Evolutionary conservation across 2,888 invertebrate genomes (phyloP), one percentile per base, ranked within the genome.

Genomic region (Cheiracanthium punctorium): DNA sequence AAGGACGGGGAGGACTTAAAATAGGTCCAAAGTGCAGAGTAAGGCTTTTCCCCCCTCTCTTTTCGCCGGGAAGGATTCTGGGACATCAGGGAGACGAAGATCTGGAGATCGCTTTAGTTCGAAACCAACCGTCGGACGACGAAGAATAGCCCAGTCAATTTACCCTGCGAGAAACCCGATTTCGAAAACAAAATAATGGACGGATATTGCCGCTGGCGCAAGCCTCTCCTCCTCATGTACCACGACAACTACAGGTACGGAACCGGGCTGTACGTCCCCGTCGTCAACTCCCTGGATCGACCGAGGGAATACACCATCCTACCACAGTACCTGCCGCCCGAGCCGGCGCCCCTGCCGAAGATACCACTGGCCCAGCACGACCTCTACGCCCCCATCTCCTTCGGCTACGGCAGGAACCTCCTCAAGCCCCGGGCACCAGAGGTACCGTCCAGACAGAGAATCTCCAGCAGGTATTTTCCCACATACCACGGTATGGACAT

Each of bases 181-280:
- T 75, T n/a, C 69, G 33, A 33, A 69, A 29, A 52, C 32, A 72
- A 48, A 41, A 85, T 85, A 79, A 70, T 77, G 71, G 81, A 87
- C 58, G 72, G 81, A 10, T 70, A 73, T 41, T 82, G 32, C 79
- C 37, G 80, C 58, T 90, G 89, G 89, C 82, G 88, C 28, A 88
- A 89, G 65, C 90, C 90, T 24, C 87, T 88, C 28, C 87, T 85
- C 17, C 65, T 81, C 17, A 90, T 89, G 88, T 90, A 90, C 85
- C 82, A 87, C 70, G 88, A 89, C 76, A 90, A 90, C 77, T 89
- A 89, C 82, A 87, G 88, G 30, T 90, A 88, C 48, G 90, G 90
- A 14, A 89, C 89, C 37, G 88, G 88, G 32, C 87, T 90, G 37
- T 89, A 89, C 69, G 82, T 75, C 41, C 79, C 82, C 7, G 70